These are phyloP conservation scores for Astyanax mexicanus DNA, from an alignment of 2,797 vertebrate species.

Conservation along the genomic window DNA sequence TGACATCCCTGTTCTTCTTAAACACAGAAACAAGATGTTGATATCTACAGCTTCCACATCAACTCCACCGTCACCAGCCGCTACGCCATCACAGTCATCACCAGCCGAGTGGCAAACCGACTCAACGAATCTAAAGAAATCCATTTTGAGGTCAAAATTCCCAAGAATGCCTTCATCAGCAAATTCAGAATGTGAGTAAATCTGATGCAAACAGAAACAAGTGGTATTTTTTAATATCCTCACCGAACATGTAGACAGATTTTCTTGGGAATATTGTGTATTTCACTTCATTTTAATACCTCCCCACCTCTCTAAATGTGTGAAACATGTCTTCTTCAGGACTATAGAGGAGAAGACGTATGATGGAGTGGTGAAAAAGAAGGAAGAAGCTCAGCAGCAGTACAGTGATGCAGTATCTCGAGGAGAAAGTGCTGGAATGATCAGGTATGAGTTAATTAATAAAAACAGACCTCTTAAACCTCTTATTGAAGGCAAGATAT, in stretches of 20 bases:
- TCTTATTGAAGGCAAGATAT: too few relatives aligned
- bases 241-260: too few relatives aligned
- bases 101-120: constrained; percentile 85
- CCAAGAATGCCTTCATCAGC: constrained; percentile 92
- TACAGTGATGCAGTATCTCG: constrained; percentile 77
- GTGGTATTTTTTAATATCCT: too few relatives aligned
- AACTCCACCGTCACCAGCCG: constrained; percentile 87
- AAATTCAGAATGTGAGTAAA: constrained; percentile 90
- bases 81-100: constrained; percentile 87
- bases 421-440: constrained; percentile 77
- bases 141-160: constrained; percentile 88
- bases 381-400: constrained; percentile 79
- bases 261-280: too few relatives aligned
- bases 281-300: too few relatives aligned
- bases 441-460: too few relatives aligned
- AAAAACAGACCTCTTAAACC: too few relatives aligned
- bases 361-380: constrained; percentile 85
- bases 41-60: constrained; percentile 89
- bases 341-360: constrained; percentile 82
- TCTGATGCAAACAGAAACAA: too few relatives aligned
- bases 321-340: constrained; percentile 70
- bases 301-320: too few relatives aligned
- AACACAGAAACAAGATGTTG: constrained; percentile 52
- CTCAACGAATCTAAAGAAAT: constrained; percentile 77
- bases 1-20: too few relatives aligned